Conservation (phyloP, 1,140 invertebrate species). For the Trichonephila clavata region DNA sequence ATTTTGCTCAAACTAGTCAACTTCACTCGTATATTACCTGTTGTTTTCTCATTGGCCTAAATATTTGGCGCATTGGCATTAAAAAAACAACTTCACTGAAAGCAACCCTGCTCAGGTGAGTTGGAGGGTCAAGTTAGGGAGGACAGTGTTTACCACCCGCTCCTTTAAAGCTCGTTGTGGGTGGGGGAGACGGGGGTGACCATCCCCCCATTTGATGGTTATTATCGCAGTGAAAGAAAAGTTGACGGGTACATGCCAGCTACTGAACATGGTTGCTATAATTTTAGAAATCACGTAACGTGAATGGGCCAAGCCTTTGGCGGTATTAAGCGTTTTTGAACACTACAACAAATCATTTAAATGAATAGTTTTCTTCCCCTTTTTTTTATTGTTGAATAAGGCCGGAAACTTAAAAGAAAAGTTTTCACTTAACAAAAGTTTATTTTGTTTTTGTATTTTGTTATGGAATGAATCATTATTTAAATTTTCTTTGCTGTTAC, state of each 20-base stretch:
- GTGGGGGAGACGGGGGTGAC: conserved; percentile 22
- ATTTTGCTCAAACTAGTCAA: too few species aligned
- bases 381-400: too few species aligned
- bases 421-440: too few species aligned
- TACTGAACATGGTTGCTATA: conserved; percentile 68
- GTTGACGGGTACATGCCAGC: conserved; percentile 68
- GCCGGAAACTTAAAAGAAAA: too few species aligned
- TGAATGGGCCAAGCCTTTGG: background rate
- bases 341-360: background rate
- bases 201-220: conserved; percentile 48
- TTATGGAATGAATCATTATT: too few species aligned
- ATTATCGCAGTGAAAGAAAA: conserved; percentile 74
- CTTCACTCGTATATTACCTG: background rate
- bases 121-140: conserved; percentile 57
- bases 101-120: conserved; percentile 59
- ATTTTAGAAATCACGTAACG: background rate
- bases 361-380: background rate
- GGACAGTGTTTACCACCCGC: conserved; percentile 72
- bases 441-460: too few species aligned
- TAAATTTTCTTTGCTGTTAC: too few species aligned
- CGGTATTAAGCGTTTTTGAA: background rate
- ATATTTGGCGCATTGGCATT: background rate
- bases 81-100: background rate
- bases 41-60: background rate
- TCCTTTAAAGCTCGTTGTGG: conserved; percentile 70